A percentile compares a stretch with the other conserved stretches of the same genome.
phyloP scores from a whole-genome alignment of 1,140 invertebrate species.

The Zaprionus inermis region DNA sequence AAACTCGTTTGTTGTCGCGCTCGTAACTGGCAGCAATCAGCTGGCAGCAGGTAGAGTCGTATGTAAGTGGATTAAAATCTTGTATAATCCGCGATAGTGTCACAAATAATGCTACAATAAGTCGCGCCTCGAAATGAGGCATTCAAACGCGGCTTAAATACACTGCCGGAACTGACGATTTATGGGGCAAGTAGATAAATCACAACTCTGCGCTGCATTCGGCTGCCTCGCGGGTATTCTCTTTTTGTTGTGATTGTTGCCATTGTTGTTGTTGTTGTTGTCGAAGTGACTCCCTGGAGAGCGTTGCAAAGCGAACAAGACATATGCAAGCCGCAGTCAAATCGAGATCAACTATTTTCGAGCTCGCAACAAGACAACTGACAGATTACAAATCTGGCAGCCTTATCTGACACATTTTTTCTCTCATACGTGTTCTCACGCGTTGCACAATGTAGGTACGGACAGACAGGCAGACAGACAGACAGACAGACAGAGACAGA shows the following conservation, averaged over 20 bases:
- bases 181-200: slow-evolving; percentile 10
- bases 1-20: slow-evolving; percentile 36
- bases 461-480: slow-evolving; percentile 6
- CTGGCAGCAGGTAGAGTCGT: background rate
- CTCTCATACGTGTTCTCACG: slow-evolving; percentile 59
- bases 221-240: slow-evolving; percentile 2
- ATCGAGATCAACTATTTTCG: slow-evolving; percentile 37
- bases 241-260: background rate
- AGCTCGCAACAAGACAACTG: slow-evolving; percentile 14
- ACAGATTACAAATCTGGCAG: slow-evolving; percentile 29
- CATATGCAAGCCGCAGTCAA: slow-evolving; percentile 26
- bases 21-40: slow-evolving; percentile 5
- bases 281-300: slow-evolving; percentile 22
- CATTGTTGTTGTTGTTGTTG: background rate
- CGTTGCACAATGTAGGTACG: slow-evolving; percentile 52
- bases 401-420: slow-evolving; percentile 65
- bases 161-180: background rate
- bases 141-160: background rate
- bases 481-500: slow-evolving; percentile 12
- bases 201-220: background rate
- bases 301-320: slow-evolving; percentile 17
- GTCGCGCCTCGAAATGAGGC: slow-evolving; percentile 11
- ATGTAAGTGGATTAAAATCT: slow-evolving; percentile 27
- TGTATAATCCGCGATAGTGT: slow-evolving; percentile 39
- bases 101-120: slow-evolving; percentile 23